Evolutionary conservation across 2,113 vertebrate genomes (phyloP).

Genomic region (Solea senegalensis): DNA sequence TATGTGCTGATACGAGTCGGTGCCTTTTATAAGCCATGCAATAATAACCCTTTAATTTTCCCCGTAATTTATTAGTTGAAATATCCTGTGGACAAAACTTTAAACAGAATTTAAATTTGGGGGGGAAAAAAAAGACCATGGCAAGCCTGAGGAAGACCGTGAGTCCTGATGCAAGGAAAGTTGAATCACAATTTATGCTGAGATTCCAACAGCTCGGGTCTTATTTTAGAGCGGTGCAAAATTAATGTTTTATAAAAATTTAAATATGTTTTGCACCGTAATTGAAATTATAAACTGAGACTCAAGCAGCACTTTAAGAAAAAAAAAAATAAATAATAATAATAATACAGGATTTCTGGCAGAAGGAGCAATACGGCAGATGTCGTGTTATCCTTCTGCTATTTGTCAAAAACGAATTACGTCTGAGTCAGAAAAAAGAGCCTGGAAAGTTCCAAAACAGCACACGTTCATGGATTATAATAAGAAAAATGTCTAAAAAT

Average conservation of each 20-base stretch:
- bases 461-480: too few species aligned
- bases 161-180: conserved; percentile 12
- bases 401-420: too few species aligned
- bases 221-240: conserved; percentile 38
- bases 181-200: conserved; percentile 23
- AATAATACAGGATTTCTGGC: not conserved
- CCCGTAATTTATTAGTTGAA: conserved; percentile 3
- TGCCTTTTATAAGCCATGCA: too few species aligned
- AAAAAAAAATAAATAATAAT: too few species aligned
- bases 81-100: not conserved
- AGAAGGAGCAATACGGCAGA: conserved; percentile 1
- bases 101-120: not conserved
- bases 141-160: not conserved
- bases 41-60: not conserved
- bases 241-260: conserved; percentile 14
- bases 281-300: conserved; percentile 27
- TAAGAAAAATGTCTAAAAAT: conserved; percentile 2
- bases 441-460: too few species aligned
- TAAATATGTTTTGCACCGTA: conserved; percentile 5
- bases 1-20: too few species aligned
- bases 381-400: too few species aligned
- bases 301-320: too few species aligned
- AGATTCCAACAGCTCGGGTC: conserved; percentile 3
- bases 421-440: too few species aligned
- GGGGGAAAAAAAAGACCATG: not conserved